Evolutionary conservation across 2,113 vertebrate genomes (phyloP).

Genomic region (Anhinga anhinga): DNA sequence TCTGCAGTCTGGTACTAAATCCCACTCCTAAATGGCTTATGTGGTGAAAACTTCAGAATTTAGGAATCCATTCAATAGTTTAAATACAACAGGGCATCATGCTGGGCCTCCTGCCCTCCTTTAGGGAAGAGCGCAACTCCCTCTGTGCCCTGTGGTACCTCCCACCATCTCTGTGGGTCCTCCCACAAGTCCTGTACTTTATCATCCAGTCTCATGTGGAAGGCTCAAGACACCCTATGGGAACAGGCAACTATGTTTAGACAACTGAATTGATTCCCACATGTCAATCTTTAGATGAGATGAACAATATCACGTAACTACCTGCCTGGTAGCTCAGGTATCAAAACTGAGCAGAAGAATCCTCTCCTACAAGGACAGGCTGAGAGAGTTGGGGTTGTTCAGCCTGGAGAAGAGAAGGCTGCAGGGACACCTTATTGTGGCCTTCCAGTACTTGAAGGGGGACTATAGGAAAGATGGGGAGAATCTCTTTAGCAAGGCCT

Average conservation of each 20-base stretch:
- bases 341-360: background rate
- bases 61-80: background rate
- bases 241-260: background rate
- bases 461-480: too few species aligned
- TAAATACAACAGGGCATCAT: background rate
- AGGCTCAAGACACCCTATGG: background rate
- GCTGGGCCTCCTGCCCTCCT: background rate
- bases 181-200: background rate
- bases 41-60: background rate
- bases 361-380: too few species aligned
- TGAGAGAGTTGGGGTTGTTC: too few species aligned
- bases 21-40: background rate
- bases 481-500: too few species aligned
- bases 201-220: background rate
- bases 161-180: too few species aligned
- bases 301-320: background rate
- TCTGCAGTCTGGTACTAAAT: background rate
- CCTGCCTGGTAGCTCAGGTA: background rate
- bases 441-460: too few species aligned
- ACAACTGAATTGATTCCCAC: background rate
- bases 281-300: background rate
- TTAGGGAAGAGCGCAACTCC: background rate
- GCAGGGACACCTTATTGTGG: too few species aligned
- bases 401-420: too few species aligned
- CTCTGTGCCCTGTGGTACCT: too few species aligned